phyloP scores from a whole-genome alignment of 2,888 invertebrate genomes.

The Nematopogon swammerdamellus region DNA sequence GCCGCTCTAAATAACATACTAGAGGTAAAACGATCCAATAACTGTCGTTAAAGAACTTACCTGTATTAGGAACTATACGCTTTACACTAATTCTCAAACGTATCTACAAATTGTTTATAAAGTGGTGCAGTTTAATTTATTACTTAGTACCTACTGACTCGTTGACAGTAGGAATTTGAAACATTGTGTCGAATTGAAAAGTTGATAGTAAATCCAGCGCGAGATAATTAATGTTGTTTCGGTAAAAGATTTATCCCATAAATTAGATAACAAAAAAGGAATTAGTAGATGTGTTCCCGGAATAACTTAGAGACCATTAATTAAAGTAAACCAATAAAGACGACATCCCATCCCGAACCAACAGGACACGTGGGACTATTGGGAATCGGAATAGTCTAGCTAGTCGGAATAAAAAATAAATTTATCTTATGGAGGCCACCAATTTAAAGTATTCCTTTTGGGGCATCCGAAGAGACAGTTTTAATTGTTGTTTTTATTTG shows the following conservation, averaged over 20 bases:
- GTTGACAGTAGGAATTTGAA: too few species aligned
- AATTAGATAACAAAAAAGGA: neutral
- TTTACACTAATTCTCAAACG: too few species aligned
- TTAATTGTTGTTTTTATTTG: slow-evolving; percentile 56
- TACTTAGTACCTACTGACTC: too few species aligned
- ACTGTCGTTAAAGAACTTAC: too few species aligned
- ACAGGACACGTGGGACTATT: neutral
- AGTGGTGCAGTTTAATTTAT: too few species aligned
- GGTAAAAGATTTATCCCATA: neutral
- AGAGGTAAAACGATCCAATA: too few species aligned
- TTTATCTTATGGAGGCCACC: slow-evolving; percentile 16
- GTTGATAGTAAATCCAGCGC: neutral
- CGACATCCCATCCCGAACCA: slow-evolving; percentile 23
- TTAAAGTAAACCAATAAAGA: slow-evolving; percentile 52
- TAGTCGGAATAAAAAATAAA: neutral
- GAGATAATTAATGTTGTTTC: neutral
- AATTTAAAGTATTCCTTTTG: slow-evolving; percentile 51
- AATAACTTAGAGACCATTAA: slow-evolving; percentile 43
- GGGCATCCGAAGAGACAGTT: slow-evolving; percentile 28
- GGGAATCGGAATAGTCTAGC: neutral
- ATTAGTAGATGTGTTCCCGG: slow-evolving; percentile 21
- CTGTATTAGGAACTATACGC: too few species aligned
- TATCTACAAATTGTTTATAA: too few species aligned
- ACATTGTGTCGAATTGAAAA: too few species aligned
- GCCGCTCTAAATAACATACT: neutral